Base-by-base conservation (phyloP, 2,113 vertebrate species). In the Labrus mixtus region DNA sequence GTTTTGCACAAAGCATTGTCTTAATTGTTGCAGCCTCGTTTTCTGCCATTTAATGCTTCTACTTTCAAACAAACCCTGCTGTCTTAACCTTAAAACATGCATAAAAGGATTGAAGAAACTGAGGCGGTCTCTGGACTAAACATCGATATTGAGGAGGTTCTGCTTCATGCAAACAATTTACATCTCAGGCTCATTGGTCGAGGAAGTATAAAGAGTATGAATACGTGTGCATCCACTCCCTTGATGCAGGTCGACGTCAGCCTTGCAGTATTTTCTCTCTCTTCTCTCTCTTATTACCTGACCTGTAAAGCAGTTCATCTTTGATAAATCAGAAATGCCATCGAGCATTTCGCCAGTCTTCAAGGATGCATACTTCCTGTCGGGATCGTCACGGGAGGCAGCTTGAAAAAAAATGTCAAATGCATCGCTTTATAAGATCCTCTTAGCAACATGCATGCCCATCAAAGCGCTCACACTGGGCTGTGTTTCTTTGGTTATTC, bases 381-480 rank as follows among this genome's bases (percentile, higher is more conserved):
- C 25, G 36, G 8, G 55, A 82, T 64, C 55, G 62, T 67, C 72
- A 55, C 7, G 36, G 25, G 53, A 45, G 36, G 39, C 6, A 8
- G 17, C 22, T 8, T 22, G 19, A 48, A 37, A 58, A 45, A 16
- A 59, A 25, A 16, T 3, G 7, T 25, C 17, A 25, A 43, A 10
- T 45, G 45, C 15, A 10, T 19, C n/a, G 43, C 72, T 78, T 77
- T 75, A 62, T 55, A 75, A 75, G 55, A 60, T 62, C 55, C 77
- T 55, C 25, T 41, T 48, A 37, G 55, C 67, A 39, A 51, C 60
- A 41, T 43, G 61, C 57, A 19, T 7, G 20, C 33, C 22, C 54
- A 66, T 78, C 69, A 85, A 83, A 88, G 22, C 17, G 16, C 68
- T 15, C 81, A 53, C 11, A 67, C 83, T 53, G 81, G 10, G 68